Conservation (phyloP, 2,113 vertebrate species). For the Salvelinus namaycush region DNA sequence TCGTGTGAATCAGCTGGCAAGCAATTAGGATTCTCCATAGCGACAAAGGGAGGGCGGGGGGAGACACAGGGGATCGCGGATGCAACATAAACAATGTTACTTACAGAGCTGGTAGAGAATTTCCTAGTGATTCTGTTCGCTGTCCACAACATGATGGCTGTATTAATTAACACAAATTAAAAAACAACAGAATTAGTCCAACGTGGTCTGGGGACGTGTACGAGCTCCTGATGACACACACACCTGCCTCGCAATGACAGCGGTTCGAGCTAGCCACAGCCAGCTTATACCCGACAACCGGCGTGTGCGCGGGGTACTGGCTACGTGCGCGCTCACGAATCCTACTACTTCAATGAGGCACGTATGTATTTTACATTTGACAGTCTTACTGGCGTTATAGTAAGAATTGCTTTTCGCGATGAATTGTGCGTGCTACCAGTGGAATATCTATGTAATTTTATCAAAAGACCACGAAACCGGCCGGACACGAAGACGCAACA, state of each 20-base stretch:
- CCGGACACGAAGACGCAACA: too few relatives aligned
- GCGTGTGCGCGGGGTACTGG: background rate
- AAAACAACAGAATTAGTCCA: background rate
- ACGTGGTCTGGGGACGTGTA: conserved; percentile 1
- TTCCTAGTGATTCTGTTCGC: conserved; percentile 76
- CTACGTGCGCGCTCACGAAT: conserved; percentile 58
- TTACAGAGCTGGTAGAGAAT: conserved; percentile 88
- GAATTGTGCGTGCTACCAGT: too few relatives aligned
- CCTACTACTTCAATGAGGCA: conserved; percentile 9
- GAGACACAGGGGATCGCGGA: background rate
- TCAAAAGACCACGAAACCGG: too few relatives aligned
- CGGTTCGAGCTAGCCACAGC: background rate
- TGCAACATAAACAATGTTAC: conserved; percentile 49
- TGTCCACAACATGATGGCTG: conserved; percentile 80
- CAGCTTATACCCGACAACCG: conserved; percentile 21
- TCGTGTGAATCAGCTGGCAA: background rate
- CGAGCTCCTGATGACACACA: conserved; percentile 5
- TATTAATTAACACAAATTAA: background rate
- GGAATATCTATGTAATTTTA: too few relatives aligned
- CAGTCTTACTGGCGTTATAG: background rate
- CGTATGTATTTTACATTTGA: background rate
- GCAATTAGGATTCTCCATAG: background rate
- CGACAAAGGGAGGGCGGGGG: background rate
- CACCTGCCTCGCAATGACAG: conserved; percentile 37
- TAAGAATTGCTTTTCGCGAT: background rate